Conservation (phyloP, 2,113 vertebrate species). For the Balaeniceps rex region DNA sequence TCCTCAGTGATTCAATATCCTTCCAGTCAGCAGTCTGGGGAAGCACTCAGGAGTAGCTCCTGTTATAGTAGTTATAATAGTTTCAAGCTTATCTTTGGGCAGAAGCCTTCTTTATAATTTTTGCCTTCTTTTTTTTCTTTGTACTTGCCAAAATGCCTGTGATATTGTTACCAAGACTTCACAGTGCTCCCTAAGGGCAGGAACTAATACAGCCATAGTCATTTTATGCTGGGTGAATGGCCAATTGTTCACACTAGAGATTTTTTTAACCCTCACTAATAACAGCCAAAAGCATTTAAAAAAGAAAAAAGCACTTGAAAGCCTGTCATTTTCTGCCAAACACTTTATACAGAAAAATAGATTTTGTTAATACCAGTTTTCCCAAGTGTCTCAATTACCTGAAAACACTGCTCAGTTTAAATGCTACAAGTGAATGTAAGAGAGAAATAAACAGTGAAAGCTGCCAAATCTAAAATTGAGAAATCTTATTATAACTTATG, state of each 20-base stretch:
- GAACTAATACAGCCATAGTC: neutral
- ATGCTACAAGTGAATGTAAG: neutral
- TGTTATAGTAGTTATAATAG: neutral
- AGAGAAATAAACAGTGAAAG: neutral
- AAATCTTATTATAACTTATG: neutral
- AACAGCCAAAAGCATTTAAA: slow-evolving; percentile 22
- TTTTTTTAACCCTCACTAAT: slow-evolving; percentile 14
- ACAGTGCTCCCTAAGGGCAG: neutral
- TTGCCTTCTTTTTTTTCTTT: neutral
- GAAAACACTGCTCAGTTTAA: slow-evolving; percentile 24
- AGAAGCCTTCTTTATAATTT: neutral
- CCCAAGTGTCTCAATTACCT: slow-evolving; percentile 55
- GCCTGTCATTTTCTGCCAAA: slow-evolving; percentile 18
- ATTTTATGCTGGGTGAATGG: neutral
- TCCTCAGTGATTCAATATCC: neutral
- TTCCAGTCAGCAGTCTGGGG: neutral
- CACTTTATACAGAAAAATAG: slow-evolving; percentile 12
- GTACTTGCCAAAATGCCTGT: neutral
- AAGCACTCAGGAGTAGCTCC: neutral
- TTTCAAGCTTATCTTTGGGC: neutral
- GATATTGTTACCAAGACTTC: neutral
- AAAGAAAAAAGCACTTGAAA: neutral
- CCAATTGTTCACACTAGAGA: neutral
- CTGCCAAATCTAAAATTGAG: neutral
- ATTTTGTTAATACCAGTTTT: slow-evolving; percentile 32